Evolutionary conservation across 2,888 invertebrate genomes (phyloP).

Genomic region (Coenonympha arcania): DNA sequence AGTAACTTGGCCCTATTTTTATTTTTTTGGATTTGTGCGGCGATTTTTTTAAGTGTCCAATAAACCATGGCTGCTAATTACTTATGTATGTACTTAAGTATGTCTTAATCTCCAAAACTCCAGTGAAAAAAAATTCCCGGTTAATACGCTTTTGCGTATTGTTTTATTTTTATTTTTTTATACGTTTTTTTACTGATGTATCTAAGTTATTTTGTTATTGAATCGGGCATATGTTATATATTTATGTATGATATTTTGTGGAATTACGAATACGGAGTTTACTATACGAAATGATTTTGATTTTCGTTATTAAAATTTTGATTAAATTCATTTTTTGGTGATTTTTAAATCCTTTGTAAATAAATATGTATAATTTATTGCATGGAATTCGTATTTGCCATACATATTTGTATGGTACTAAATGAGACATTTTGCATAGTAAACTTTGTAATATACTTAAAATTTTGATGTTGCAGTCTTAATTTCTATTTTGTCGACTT

Average conservation of each 20-base stretch:
- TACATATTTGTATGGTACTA: background rate
- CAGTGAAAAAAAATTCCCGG: conserved; percentile 33
- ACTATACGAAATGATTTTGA: conserved; percentile 3
- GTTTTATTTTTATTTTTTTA: conserved; percentile 28
- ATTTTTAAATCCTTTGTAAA: conserved; percentile 8
- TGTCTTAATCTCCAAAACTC: conserved; percentile 30
- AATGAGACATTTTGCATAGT: conserved; percentile 21
- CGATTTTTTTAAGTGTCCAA: conserved; percentile 10
- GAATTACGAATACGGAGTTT: conserved; percentile 3
- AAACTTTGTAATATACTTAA: conserved; percentile 24
- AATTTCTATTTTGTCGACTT: conserved; percentile 1
- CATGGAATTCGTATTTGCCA: conserved; percentile 5
- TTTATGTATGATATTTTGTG: conserved; percentile 5
- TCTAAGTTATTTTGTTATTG: conserved; percentile 29
- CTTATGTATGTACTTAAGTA: conserved; percentile 33
- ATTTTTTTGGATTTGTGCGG: background rate
- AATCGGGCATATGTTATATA: conserved; percentile 10
- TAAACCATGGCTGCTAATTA: conserved; percentile 30
- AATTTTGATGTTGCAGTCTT: background rate
- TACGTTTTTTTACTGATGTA: conserved; percentile 24
- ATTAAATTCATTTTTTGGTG: background rate
- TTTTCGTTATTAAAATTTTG: background rate
- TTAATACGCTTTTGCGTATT: conserved; percentile 28
- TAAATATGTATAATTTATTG: conserved; percentile 29
- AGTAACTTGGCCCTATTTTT: no score